Evolutionary conservation across 2,888 invertebrate species (phyloP), one percentile per base, ranked within the genome.

Genomic region (Leucophenga maculata): DNA sequence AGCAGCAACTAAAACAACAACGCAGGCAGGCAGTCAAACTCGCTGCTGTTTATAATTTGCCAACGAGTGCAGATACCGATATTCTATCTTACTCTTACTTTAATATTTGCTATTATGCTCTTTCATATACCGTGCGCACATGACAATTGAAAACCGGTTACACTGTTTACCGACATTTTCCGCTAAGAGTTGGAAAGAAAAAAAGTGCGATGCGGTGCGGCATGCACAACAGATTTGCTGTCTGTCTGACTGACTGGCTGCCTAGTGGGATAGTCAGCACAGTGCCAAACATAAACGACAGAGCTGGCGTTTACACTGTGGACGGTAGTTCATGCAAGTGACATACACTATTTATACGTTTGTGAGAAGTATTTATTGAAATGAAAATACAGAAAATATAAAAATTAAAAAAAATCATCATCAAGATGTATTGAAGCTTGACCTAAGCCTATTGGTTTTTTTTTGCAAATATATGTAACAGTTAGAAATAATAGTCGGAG

Each of bases 91-190:
- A 13, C 39, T 39, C 20, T 44, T 59, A 57, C 60, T 48, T 11
- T 14, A 26, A 18, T 14, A 44, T 18, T 46, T 14, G 62, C 67
- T 68, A 14, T 39, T 32, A 16, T 20, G 60, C 54, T 65, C 52
- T 18, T 68, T 64, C 67, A 72, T 44, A 52, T 18, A 3, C 26
- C 26, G 26, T 26, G 26, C 26, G 26, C 26, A 26, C 39, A 39
- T 39, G 39, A 80, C 74, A 74, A 77, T 74, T 74, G 75, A 80
- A 79, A 83, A 81, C 78, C 78, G 80, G 83, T 81, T 81, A 83
- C 81, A 80, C 75, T 80, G 80, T 83, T 83, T 83, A 81, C 83
- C 82, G 82, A 80, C 83, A 81, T 80, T 80, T 82, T 80, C 82
- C 79, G 78, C 78, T 75, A 79, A 69, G 32, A 22, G 44, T 39